phyloP scores from a whole-genome alignment of 2,113 vertebrate genomes.

The Athene noctua region DNA sequence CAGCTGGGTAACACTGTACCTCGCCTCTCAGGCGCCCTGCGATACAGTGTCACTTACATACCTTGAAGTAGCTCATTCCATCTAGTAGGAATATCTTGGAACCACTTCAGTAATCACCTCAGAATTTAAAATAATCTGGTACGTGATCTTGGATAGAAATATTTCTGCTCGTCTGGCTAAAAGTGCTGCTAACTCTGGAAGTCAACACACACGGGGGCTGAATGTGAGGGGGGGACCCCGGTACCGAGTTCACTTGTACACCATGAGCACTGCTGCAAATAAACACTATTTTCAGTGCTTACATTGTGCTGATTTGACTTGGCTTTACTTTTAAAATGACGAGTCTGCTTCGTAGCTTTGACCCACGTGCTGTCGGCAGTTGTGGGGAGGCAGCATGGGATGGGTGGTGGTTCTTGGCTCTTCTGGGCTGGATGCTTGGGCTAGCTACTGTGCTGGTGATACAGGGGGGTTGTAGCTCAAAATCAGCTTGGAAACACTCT shows the following conservation, averaged over 20 bases:
- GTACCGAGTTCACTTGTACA: background rate
- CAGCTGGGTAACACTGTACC: background rate
- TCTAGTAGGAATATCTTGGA: background rate
- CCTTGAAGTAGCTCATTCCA: background rate
- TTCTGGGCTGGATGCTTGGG: too few relatives aligned
- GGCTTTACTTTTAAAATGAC: background rate
- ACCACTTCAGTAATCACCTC: background rate
- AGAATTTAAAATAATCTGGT: background rate
- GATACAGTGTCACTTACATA: background rate
- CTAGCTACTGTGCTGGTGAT: too few relatives aligned
- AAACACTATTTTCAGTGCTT: background rate
- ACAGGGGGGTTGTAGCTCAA: background rate
- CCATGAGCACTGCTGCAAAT: conserved; percentile 1
- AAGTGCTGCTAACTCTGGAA: background rate
- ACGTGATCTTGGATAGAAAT: background rate
- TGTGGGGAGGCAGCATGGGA: background rate
- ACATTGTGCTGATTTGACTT: background rate
- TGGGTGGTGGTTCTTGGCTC: too few relatives aligned
- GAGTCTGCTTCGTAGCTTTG: background rate
- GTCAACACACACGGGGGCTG: background rate
- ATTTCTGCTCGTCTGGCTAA: background rate
- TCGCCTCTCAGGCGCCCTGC: background rate
- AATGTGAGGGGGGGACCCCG: background rate
- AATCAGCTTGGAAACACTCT: background rate
- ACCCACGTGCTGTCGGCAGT: fast-evolving